Percentiles rank a stretch among this genome's conserved stretches.
phyloP scores from a whole-genome alignment of 1,140 invertebrate species.

The Sycophaga agraensis region DNA sequence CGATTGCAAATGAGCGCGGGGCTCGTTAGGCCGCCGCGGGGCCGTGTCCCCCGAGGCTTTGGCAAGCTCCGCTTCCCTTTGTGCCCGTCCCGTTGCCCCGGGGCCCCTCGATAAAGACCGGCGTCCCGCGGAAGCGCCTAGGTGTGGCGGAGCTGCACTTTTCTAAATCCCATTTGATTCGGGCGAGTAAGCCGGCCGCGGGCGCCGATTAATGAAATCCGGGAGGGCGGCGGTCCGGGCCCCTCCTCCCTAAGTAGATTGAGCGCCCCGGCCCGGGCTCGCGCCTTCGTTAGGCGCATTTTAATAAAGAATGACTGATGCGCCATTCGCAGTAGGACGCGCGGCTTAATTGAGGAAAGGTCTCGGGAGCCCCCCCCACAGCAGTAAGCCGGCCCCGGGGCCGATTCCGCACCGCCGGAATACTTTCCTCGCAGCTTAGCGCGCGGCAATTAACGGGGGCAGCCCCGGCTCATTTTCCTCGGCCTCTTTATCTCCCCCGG shows the following conservation, averaged over 20 bases:
- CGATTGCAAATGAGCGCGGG: no score
- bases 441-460: conserved; percentile 52
- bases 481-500: not conserved
- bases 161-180: no score
- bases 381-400: no score
- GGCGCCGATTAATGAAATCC: no score
- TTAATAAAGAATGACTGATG: conserved; percentile 31
- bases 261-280: not conserved
- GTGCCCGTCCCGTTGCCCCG: not conserved
- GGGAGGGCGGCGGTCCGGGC: no score
- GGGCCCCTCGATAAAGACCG: not conserved
- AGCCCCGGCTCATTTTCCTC: conserved; percentile 38
- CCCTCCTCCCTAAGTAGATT: no score
- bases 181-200: no score
- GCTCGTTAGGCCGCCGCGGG: not conserved
- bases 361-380: not conserved
- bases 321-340: conserved; percentile 21
- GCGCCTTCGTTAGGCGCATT: conserved; percentile 10
- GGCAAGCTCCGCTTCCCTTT: conserved; percentile 11
- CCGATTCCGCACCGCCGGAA: conserved; percentile 37
- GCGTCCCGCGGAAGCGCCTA: not conserved
- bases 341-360: conserved; percentile 23
- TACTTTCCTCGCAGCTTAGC: conserved; percentile 49
- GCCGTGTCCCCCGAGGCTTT: conserved; percentile 24
- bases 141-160: no score